These are phyloP conservation scores for Temnothorax unifasciatus DNA, from an alignment of 2,888 invertebrate species.

Conservation along the genomic window DNA sequence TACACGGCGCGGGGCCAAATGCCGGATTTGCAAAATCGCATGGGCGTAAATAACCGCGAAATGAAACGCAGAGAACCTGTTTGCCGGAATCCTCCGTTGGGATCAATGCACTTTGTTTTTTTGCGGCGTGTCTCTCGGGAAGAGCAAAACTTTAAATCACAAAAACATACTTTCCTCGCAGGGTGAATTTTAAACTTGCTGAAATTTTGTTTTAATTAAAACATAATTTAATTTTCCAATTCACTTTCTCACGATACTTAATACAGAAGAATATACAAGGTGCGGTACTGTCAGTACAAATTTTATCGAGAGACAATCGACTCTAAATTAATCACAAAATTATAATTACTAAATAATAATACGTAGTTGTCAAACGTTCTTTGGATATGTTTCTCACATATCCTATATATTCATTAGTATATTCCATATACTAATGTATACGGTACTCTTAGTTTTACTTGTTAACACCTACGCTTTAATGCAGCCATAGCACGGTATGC, in stretches of 20 bases:
- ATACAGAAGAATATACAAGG: neutral
- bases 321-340: neutral
- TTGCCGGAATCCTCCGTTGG: conserved; percentile 67
- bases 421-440: neutral
- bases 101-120: conserved; percentile 66
- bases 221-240: neutral
- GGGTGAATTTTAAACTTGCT: conserved; percentile 10
- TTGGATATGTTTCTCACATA: neutral
- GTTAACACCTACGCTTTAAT: conserved; percentile 15
- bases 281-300: neutral
- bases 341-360: neutral
- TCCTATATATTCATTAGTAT: neutral
- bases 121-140: conserved; percentile 58
- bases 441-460: conserved; percentile 19
- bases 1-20: conserved; percentile 66
- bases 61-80: conserved; percentile 72
- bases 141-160: conserved; percentile 28
- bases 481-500: neutral
- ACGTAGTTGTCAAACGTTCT: neutral
- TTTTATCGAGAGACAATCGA: neutral
- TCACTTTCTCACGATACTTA: neutral
- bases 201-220: neutral
- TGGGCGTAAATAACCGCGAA: conserved; percentile 75
- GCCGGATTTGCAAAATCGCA: conserved; percentile 74
- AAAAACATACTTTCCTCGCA: neutral